Evolutionary conservation across 2,113 vertebrate species (phyloP), one percentile per base, ranked within the genome.

Genomic region (Cololabis saira): DNA sequence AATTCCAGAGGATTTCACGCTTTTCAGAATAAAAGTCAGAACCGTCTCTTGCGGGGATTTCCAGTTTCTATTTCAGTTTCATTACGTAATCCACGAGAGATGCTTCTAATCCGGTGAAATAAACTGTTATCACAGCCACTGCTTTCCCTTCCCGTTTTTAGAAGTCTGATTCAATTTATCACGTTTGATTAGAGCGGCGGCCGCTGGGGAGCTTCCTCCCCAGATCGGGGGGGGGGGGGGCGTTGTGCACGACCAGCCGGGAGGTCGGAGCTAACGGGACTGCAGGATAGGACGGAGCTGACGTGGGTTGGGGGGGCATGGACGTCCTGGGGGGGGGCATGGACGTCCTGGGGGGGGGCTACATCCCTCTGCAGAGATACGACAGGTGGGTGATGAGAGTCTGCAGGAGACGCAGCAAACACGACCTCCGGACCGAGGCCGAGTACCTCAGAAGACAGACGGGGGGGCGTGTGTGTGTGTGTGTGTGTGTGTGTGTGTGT

Each of bases 161-260:
- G 2, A 63, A 41, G 49, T 63, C 63, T 67, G 52, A 73, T 78
- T 60, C 61, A 60, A 72, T 74, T 68, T 67, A 61, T n/a, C 67
- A 81, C 60, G 62, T 60, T 71, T 83, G 71, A 81, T 83, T 81
- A 81, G 53, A 71, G 51, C 71, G 45, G 56, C 48, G 54, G 41
- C 52, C 48, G 68, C 37, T 72, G 22, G n/a, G 33, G 58, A 56
- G 33, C 15, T 54, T 71, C 63, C 40, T 43, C 37, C 73, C n/a
- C n/a, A n/a, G n/a, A n/a, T n/a, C n/a, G n/a, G n/a, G n/a, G n/a
- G n/a, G n/a, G n/a, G n/a, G n/a, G n/a, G n/a, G n/a, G 65, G 24
- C 21, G n/a, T 17, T 56, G 43, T 44, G 42, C 43, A 56, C 48
- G 50, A 47, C 64, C 58, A 17, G 48, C 50, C 51, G 56, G 48